Base-by-base conservation (phyloP, 1,140 invertebrate species). In the Popillia japonica region DNA sequence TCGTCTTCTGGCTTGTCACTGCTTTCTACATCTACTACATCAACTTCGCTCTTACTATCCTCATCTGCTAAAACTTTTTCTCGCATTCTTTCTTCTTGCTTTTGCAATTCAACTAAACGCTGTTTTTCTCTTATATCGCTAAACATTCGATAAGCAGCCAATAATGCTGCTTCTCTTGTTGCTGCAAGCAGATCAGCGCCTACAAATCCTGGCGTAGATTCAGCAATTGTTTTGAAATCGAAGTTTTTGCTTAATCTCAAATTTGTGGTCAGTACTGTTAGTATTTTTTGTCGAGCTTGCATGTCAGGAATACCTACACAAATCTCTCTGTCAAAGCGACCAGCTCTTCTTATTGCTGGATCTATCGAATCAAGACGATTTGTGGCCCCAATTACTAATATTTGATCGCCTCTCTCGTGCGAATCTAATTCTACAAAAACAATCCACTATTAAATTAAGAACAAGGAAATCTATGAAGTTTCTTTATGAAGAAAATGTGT, bases 331-430 rank as follows among this genome's bases (percentile, higher is more conserved):
- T 99, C 97, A 80, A 96, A 94, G 55, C 98, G 91, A 17, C 97
- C 97, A 48, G 97, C 94, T 83, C 97, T 89, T 80, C 98, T 90
- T 40, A 99, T 87, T 41, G 96, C 96, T 75, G 96, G 96, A 89
- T 99, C 98, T 40, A 99, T 89, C 0, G 94, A 89, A 86, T 99
- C 98, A 0, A 96, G 95, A 79, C 95, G 91, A 87, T 97, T 99
- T 78, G 98, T 99, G 8, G 98, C 97, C 22, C 96, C 98, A 82
- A 99, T 92, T 9, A 99, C 92, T 40, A 99, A 85, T 4, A 99
- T 93, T 78, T 91, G 90, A 48, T 90, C 89, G 23, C 90, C 92
- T 82, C 88, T 90, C 83, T 93, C 91, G 48, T 88, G 90, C 4
- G 85, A 82, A 83, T 87, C 89, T 23, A 95, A 85, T 79, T 90